Base-by-base conservation (phyloP, 2,113 vertebrate species). In the Ariopsis seemanni region DNA sequence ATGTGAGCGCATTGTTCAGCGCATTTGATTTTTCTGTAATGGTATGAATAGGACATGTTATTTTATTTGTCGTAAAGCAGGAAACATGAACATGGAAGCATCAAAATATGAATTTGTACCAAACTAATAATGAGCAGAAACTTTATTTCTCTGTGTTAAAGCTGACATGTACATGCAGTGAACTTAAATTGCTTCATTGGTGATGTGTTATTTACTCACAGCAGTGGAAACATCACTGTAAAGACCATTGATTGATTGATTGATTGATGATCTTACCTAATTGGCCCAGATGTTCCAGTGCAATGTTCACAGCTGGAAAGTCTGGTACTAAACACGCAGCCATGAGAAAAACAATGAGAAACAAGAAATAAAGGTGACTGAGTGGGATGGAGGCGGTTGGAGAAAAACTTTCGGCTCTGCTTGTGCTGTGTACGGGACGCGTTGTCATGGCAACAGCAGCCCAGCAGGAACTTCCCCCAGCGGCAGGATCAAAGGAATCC, bases 221-320 rank as follows among this genome's bases (percentile, higher is more conserved):
- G 69, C 34, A 20, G 30, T 72, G 69, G 8, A 42, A 72, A 11
- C 27, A 69, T 69, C 27, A 67, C 7, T n/a, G 22, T 63, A 30
- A 67, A 27, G 0, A 34, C 42, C 42, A 42, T 42, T 42, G 42
- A 42, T 42, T 42, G 42, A 42, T 42, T 42, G 42, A 42, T 42
- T 42, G 42, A 27, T 58, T 6, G 1, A 34, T 58, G n/a, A n/a
- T 74, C 94, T 92, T 88, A 96, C 96, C 95, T 55, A 96, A 93
- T 67, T 93, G 92, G 14, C 92, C 89, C n/a, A 97, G 91, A 79
- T 91, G 90, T 60, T 94, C 92, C 79, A 97, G 88, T 2, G 94
- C 93, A 0, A 89, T 88, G 0, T 86, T 20, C 0, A 95, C 95
- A 5, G 95, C 94, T 0, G 91, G 89, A 50, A 94, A 94, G 63